Evolutionary conservation across 2,797 vertebrate species (phyloP), one percentile per base, ranked within the genome.

Genomic region (Mus spretus): DNA sequence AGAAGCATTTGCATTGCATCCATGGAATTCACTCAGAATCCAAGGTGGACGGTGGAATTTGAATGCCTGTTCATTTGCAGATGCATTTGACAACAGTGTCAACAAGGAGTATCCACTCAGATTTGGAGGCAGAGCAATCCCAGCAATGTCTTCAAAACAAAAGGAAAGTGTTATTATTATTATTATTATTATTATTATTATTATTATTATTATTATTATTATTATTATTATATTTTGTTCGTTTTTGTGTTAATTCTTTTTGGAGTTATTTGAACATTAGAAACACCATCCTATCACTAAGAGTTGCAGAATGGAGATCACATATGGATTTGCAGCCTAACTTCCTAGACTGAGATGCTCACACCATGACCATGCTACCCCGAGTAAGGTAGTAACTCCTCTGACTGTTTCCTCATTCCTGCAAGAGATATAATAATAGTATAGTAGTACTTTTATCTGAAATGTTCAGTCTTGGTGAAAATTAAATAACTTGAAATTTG

Each of bases 21-120:
- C 99, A 0, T 99, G 99, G 98, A 99, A 99, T 98, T 99, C 99
- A 95, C 99, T 99, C 94, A 99, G 95, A 65, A 99, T 98, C 99
- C 99, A 99, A 6, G 98, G 97, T 14, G 99, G 98, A 63, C 90
- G 99, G 28, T 87, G 93, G 34, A 24, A 77, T 94, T 31, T 37
- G 0, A 4, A 5, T 7, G 93, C 80, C 1, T 40, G 86, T 61
- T 98, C 3, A 0, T 96, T 97, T 78, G 85, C 37, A 19, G 79
- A 83, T 17, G 93, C 80, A 85, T 98, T 98, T 93, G 83, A 97
- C 11, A 99, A 90, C 89, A 99, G 97, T 0, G 99, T 99, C 87
- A 99, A 91, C 65, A 99, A 98, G n/a, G 99, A 99, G 96, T 99
- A 98, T 6, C 99, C 99, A 97, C 99, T 99, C 90, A 99, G 97